Conservation (phyloP, 2,888 invertebrate species). For the Urechis unicinctus region DNA sequence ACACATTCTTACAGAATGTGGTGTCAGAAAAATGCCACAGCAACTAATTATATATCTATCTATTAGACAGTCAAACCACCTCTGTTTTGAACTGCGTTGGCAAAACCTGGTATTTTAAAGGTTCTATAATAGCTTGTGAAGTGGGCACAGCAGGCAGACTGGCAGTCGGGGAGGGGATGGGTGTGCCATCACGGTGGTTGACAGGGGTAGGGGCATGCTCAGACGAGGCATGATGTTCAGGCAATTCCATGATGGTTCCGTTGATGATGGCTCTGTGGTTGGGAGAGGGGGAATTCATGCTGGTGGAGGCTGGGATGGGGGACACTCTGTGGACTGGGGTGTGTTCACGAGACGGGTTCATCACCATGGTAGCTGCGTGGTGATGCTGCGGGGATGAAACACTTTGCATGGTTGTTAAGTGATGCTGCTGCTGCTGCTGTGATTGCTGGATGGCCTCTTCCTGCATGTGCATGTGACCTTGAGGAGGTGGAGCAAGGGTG, state of each 20-base stretch:
- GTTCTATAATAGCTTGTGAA: conserved; percentile 1
- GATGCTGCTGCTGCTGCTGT: no score
- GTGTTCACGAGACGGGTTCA: conserved; percentile 1
- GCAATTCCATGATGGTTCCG: not conserved
- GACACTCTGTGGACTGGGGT: conserved; percentile 1
- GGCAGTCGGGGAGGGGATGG: conserved; percentile 6
- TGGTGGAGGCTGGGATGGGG: not conserved
- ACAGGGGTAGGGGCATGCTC: not conserved
- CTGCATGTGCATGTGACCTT: no score
- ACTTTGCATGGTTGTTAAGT: no score
- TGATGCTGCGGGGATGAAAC: not conserved
- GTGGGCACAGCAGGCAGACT: not conserved
- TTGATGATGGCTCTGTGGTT: not conserved
- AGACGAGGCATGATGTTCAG: no score
- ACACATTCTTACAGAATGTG: no score
- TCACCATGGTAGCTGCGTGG: not conserved
- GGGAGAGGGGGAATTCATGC: not conserved
- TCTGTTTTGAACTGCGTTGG: conserved; percentile 13
- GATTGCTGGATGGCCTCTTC: no score
- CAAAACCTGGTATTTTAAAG: conserved; percentile 8
- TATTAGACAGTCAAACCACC: conserved; percentile 5
- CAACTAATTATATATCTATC: not conserved
- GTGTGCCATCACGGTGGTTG: conserved; percentile 6
- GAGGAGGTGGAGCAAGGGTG: no score
- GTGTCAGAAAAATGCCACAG: no score